Evolutionary conservation across 1,140 invertebrate species (phyloP), one percentile per base, ranked within the genome.

Genomic region (Neoseiulus cucumeris): DNA sequence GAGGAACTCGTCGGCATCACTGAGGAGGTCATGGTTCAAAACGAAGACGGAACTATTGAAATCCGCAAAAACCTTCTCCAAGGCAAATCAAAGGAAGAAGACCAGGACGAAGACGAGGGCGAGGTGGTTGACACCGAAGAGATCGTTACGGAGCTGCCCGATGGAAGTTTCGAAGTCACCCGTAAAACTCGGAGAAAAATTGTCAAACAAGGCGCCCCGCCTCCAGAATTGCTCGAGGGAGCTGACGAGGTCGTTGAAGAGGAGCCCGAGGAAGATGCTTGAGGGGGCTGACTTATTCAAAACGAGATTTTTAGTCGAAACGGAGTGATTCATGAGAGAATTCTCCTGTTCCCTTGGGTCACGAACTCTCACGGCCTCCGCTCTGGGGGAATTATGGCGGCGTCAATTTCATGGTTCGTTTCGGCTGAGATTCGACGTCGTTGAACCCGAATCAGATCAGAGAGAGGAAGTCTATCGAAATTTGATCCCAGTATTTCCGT

Each of bases 1-100:
- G 22, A 59, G 14, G 51, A 59, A 59, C 22, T 59, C 25, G 22
- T 59, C 33, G 51, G 51, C 5, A 9, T 59, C 2, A 59, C 51
- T 20, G 51, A 59, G 22, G 51, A 59, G 51, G 51, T 59, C 14
- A 59, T 25, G 22, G 51, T 59, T 14, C 51, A 59, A 33, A 59
- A 59, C 22, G 51, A 59, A 5, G 51, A 59, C 22, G 51, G 51
- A 17, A 59, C 51, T 2, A 25, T 59, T 4, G 51, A 59, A 25
- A 9, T 59, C 22, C 51, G 51, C 22, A 59, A 59, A 20, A 59
- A 59, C 9, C 14, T 59, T 9, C 22, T 59, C 14, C 25, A 59
- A 20, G 51, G 51, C 22, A 17, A 20, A 33, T 17, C 51, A 12
- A 25, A 59, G 9, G 33, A 39, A 39, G 33, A 39, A 39, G 51